Evolutionary conservation across 2,113 vertebrate genomes (phyloP).

Genomic region (Penelope pileata): DNA sequence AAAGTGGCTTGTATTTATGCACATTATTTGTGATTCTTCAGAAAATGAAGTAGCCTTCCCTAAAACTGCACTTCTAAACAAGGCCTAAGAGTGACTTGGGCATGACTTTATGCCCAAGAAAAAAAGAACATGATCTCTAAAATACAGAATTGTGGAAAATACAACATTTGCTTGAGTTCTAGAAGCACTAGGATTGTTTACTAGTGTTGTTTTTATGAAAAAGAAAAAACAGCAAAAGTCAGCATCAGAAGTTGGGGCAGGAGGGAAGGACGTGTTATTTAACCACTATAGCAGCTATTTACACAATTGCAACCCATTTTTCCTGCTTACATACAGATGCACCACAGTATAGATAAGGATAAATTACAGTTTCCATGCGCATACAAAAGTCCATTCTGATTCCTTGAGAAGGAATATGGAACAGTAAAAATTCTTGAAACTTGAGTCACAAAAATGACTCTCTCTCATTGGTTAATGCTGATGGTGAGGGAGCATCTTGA

Average conservation of each 20-base stretch:
- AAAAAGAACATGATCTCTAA: background rate
- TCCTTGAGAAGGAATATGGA: background rate
- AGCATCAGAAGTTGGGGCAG: background rate
- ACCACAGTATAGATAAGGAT: background rate
- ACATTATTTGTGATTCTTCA: background rate
- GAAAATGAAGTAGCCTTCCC: background rate
- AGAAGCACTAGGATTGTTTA: background rate
- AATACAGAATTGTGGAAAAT: background rate
- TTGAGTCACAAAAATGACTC: conserved; percentile 3
- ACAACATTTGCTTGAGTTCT: background rate
- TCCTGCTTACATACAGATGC: background rate
- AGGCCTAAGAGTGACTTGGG: background rate
- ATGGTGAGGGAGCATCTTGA: background rate
- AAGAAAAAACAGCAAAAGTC: background rate
- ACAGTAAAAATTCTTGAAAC: conserved; percentile 36
- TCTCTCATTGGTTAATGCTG: conserved; percentile 1
- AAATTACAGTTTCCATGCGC: background rate
- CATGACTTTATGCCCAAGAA: background rate
- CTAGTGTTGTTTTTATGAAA: background rate
- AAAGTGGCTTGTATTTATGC: background rate
- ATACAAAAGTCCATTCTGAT: background rate
- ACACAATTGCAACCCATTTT: background rate
- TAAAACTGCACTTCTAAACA: background rate
- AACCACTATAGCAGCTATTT: background rate
- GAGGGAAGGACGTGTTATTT: background rate